phyloP scores from a whole-genome alignment of 2,888 invertebrate species.

The Volucella zonaria region DNA sequence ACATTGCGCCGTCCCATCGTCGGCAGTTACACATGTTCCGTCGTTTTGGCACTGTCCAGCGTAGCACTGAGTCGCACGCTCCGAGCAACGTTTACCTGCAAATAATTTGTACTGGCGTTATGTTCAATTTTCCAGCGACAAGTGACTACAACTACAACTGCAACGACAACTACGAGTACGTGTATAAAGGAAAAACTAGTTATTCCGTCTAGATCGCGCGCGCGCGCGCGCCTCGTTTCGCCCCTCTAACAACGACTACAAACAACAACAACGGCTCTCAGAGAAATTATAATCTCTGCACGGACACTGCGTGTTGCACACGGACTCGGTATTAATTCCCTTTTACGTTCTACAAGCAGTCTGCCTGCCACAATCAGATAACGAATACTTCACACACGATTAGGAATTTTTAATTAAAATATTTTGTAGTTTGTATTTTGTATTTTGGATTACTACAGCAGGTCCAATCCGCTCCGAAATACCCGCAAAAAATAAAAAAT shows the following conservation, averaged over 20 bases:
- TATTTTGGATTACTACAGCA: slow-evolving; percentile 20
- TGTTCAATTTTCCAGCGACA: slow-evolving; percentile 72
- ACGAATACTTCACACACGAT: slow-evolving; percentile 83
- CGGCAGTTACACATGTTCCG: slow-evolving; percentile 83
- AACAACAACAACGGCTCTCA: slow-evolving; percentile 11
- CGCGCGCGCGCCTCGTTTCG: slow-evolving; percentile 19
- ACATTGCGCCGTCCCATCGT: slow-evolving; percentile 83
- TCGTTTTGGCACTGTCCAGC: slow-evolving; percentile 84
- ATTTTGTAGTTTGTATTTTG: slow-evolving; percentile 81
- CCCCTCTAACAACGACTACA: no score
- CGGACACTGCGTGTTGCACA: slow-evolving; percentile 73
- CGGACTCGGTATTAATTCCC: slow-evolving; percentile 79
- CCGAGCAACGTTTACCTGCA: slow-evolving; percentile 84
- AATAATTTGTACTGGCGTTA: slow-evolving; percentile 73
- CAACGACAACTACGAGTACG: slow-evolving; percentile 19
- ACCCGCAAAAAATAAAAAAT: not conserved
- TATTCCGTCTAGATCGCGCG: slow-evolving; percentile 60
- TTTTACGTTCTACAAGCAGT: slow-evolving; percentile 77
- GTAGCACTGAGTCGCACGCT: slow-evolving; percentile 84
- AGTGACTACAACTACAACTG: slow-evolving; percentile 54
- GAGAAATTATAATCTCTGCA: slow-evolving; percentile 71
- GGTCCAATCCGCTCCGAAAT: slow-evolving; percentile 6
- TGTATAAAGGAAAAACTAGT: slow-evolving; percentile 41
- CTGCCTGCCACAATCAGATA: slow-evolving; percentile 80
- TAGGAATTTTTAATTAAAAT: slow-evolving; percentile 83